Evolutionary conservation across 2,888 invertebrate species (phyloP), one percentile per base, ranked within the genome.

Genomic region (Nomada hirtipes): DNA sequence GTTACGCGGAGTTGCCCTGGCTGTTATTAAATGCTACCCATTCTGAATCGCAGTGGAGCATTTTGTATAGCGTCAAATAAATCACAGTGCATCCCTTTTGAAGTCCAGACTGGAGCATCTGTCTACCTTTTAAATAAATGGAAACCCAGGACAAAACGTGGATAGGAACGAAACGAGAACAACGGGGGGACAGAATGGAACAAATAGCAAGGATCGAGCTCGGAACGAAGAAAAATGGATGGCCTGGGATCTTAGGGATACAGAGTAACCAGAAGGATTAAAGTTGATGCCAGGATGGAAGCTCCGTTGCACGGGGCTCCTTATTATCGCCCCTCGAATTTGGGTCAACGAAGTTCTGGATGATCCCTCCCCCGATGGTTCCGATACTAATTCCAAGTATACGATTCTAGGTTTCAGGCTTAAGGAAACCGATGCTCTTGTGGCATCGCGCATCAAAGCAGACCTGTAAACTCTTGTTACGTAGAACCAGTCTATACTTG

Each of bases 231-330:
- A 82, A 77, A 82, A 82, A 82, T 72, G 64, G 59, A 29, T 23
- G 70, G 50, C 4, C 9, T 18, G 55, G 57, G 67, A 76, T 67
- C 69, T 20, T n/a, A 36, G 50, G 53, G 69, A 69, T 81, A 65
- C 55, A n/a, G 15, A 23, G 64, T 42, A 44, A 69, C 70, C 73
- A 53, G 73, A 82, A 75, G 83, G 83, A 83, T 83, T 82, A 82
- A 64, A 71, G 82, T n/a, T 23, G 60, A 47, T 52, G 53, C 36
- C 52, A 57, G 4, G 60, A 64, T 53, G 57, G 60, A 65, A 68
- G 68, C 71, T 71, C 50, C 53, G 29, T 18, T 26, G 42, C 23
- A 20, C 68, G 26, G 57, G 65, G 47, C 70, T 61, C 59, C 82
- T 68, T 81, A 82, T 82, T 81, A 75, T 67, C 70, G 82, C n/a